Base-by-base conservation (phyloP, 2,113 vertebrate genomes). In the Vanacampus margaritifer region DNA sequence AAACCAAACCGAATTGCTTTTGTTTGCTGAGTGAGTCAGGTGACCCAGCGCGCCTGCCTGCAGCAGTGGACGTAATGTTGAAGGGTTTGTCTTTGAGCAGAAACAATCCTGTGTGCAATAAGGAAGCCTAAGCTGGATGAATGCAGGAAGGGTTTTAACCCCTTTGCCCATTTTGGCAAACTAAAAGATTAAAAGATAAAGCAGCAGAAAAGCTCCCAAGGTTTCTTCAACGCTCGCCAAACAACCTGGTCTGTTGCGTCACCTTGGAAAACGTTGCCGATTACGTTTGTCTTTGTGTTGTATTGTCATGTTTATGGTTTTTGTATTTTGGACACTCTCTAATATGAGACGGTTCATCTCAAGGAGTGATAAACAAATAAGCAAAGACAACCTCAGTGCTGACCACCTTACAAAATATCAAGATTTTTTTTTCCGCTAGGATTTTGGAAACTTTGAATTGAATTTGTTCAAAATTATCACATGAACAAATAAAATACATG, bases 151-250 rank as follows among this genome's bases (percentile, higher is more conserved):
- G 70, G 37, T 43, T 66, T 68, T 68, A 76, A 75, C 74, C 73
- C 43, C 23, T 78, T 59, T 66, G n/a, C 57, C 54, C 35, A 58
- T 66, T 75, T 66, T 82, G 76, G 71, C 63, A 77, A 79, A 83
- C 64, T 36, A 45, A 68, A 67, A 80, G 71, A 79, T 85, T 85
- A 83, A 76, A 69, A 68, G 68, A 69, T 69, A 79, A 71, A 80
- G 58, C 39, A 64, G 43, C 58, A 72, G 63, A 62, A 76, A 53
- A 39, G 16, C 65, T 65, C 51, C 6, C 63, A 43, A 64, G 21
- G 39, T 57, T 5, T 48, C 32, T 64, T 71, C 56, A 36, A 6
- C 16, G 35, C 35, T 41, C 0, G 1, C 37, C 61, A 65, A 70
- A 67, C 26, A 46, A 67, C 48, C 10, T 56, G 41, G 53, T 32